phyloP scores from a whole-genome alignment of 2,113 vertebrate genomes.

The Epinephelus lanceolatus region DNA sequence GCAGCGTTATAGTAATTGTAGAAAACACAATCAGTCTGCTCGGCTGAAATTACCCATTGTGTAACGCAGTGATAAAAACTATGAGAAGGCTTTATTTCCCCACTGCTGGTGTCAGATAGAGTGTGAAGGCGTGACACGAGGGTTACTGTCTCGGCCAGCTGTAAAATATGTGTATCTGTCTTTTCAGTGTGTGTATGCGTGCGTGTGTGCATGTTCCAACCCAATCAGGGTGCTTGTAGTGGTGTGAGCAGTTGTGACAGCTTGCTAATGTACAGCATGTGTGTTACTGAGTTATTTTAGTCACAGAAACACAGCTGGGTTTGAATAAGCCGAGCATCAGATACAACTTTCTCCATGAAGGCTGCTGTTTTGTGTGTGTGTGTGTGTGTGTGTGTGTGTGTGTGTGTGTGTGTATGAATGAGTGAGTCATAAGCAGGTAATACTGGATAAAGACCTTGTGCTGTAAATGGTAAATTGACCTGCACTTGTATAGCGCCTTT shows the following conservation, averaged over 20 bases:
- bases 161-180: conserved; percentile 29
- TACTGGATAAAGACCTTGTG: neutral
- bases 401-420: neutral
- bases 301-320: conserved; percentile 47
- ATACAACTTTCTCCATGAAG: conserved; percentile 47
- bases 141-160: conserved; percentile 40
- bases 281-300: conserved; percentile 65
- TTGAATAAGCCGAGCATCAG: conserved; percentile 43
- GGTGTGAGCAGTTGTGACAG: conserved; percentile 58
- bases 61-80: conserved; percentile 38
- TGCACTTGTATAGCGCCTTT: too few relatives aligned
- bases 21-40: conserved; percentile 28
- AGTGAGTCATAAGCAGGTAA: conserved; percentile 22
- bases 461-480: too few relatives aligned
- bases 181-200: neutral
- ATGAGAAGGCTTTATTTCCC: conserved; percentile 37
- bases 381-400: conserved; percentile 6
- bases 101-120: conserved; percentile 33
- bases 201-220: neutral
- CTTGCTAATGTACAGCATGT: conserved; percentile 61
- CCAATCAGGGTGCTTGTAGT: conserved; percentile 36
- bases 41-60: conserved; percentile 41
- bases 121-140: conserved; percentile 49
- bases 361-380: neutral
- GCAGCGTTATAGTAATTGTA: conserved; percentile 50